Base-by-base conservation (phyloP, 2,888 invertebrate species). In the Cerastis rubricosa region DNA sequence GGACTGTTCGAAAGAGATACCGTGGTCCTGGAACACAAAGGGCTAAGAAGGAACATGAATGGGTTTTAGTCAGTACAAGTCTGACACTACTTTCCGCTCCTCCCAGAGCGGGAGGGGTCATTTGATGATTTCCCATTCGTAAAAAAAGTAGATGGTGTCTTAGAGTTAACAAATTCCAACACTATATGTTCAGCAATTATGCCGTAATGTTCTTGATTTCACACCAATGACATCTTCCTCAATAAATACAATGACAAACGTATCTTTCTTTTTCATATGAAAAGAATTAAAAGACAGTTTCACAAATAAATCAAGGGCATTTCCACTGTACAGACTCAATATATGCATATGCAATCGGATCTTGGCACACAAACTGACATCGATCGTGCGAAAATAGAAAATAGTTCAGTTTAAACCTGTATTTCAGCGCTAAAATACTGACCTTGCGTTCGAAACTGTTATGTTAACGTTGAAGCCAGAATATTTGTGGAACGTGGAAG, bases 351-450 rank as follows among this genome's bases (percentile, higher is more conserved):
- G 22, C 29, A 6, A 74, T 35, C 49, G 49, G n/a, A 59, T 51
- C 22, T 81, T 65, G 59, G 76, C 59, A 69, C 81, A 80, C 47
- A 47, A 0, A 47, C 65, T 61, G 51, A 54, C 22, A 81, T 61
- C 29, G 76, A 76, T 54, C 59, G 68, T 0, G 59, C 29, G 54
- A 66, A 80, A 81, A 80, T 80, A 80, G 54, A 66, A 80, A 81
- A 80, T 80, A 80, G 54, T 69, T 1, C 51, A 35, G 40, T 66
- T 47, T 69, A 51, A 35, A 70, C 59, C 76, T 70, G 69, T 66
- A 80, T 81, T 80, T 70, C 69, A 70, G 76, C 35, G 59, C 45
- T 65, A 29, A 80, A 80, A 40, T 49, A 43, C 63, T 66, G 75
- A 76, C 59, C 76, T 80, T 76, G 80, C 25, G 70, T 51, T 74